phyloP scores from a whole-genome alignment of 2,888 invertebrate species.

The Troglohyphantes excavatus region DNA sequence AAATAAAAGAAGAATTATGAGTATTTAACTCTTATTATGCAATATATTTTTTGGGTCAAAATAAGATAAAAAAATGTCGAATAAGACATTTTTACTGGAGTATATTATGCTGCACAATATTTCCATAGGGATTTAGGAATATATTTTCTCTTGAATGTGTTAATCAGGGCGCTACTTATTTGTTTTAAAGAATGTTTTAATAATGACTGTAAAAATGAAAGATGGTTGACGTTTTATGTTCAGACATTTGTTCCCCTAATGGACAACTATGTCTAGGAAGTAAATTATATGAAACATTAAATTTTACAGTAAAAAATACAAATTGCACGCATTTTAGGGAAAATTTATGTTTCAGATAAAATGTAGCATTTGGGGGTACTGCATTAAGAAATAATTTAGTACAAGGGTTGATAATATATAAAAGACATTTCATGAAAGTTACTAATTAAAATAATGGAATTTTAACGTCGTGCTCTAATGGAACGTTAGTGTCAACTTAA shows the following conservation, averaged over 20 bases:
- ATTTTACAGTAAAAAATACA: neutral
- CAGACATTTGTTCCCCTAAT: neutral
- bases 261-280: neutral
- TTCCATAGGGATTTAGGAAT: neutral
- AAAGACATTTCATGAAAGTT: too few relatives aligned
- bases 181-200: neutral
- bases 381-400: too few relatives aligned
- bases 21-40: too few relatives aligned
- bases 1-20: too few relatives aligned
- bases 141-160: neutral
- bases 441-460: too few relatives aligned
- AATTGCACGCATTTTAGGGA: neutral
- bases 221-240: neutral
- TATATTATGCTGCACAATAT: too few relatives aligned
- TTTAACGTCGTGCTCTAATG: too few relatives aligned
- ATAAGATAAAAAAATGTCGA: too few relatives aligned
- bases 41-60: too few relatives aligned
- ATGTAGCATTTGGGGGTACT: neutral
- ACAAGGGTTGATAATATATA: too few relatives aligned
- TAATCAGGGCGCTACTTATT: neutral
- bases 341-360: neutral
- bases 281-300: slow-evolving; percentile 1
- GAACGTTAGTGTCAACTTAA: too few relatives aligned
- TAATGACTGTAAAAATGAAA: neutral
- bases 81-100: too few relatives aligned